Evolutionary conservation across 2,113 vertebrate species (phyloP).

Genomic region (Microcebus tavaratra): DNA sequence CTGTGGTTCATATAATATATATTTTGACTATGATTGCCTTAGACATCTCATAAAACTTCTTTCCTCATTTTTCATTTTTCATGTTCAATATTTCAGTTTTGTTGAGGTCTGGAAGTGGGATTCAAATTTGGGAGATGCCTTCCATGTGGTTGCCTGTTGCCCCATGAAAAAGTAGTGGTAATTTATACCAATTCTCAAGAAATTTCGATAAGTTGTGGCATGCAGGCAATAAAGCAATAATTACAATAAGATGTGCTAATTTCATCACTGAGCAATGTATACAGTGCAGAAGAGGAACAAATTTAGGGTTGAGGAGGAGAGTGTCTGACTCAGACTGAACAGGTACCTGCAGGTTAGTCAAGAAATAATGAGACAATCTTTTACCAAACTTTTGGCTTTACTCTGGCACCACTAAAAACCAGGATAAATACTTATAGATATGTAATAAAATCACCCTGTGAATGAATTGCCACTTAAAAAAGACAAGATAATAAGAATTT

Average conservation of each 20-base stretch:
- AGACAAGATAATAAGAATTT: neutral
- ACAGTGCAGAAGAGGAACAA: neutral
- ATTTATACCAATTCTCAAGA: neutral
- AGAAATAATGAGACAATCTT: neutral
- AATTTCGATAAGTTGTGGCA: neutral
- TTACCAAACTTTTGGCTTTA: neutral
- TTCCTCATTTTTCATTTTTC: neutral
- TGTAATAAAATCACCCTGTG: neutral
- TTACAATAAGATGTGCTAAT: neutral
- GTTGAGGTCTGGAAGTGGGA: neutral
- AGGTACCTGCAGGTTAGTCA: neutral
- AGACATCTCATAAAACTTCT: neutral
- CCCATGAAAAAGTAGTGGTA: neutral
- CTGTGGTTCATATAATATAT: neutral
- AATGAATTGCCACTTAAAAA: neutral
- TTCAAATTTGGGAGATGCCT: neutral
- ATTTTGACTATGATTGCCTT: neutral
- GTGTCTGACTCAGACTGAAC: neutral
- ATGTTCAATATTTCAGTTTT: slow-evolving; percentile 14
- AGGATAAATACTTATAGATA: neutral
- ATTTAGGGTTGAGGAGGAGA: neutral
- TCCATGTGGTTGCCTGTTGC: neutral
- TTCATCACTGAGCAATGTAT: neutral
- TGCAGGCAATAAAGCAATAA: neutral
- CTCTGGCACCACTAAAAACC: neutral